phyloP scores from a whole-genome alignment of 2,113 vertebrate species.

The Pluvialis apricaria region DNA sequence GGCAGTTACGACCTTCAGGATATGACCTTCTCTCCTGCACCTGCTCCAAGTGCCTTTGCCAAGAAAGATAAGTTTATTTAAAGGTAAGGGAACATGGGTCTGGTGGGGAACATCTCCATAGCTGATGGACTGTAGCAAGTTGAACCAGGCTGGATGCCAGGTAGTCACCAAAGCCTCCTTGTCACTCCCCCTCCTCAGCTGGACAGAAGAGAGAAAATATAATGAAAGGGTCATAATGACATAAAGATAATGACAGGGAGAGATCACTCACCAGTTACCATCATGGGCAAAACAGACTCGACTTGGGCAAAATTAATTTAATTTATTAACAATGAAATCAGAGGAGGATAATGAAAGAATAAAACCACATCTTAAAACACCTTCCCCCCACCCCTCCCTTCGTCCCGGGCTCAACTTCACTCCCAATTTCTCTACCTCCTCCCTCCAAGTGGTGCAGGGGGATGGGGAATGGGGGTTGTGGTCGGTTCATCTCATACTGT shows the following conservation, averaged over 20 bases:
- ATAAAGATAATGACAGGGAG: background rate
- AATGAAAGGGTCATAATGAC: too few relatives aligned
- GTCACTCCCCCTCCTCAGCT: background rate
- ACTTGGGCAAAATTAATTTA: background rate
- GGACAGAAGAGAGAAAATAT: background rate
- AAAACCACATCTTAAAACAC: background rate
- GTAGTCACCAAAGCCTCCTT: background rate
- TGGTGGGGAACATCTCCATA: background rate
- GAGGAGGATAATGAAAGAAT: background rate
- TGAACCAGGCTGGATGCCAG: background rate
- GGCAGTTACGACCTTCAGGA: background rate
- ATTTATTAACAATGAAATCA: background rate
- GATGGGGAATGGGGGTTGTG: background rate
- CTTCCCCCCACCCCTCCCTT: background rate
- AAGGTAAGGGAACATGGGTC: background rate
- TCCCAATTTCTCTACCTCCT: background rate
- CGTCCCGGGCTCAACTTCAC: background rate
- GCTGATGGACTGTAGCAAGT: background rate
- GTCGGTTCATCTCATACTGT: background rate
- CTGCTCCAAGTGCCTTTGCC: background rate
- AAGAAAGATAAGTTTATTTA: background rate
- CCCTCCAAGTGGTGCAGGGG: background rate
- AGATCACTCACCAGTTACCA: background rate
- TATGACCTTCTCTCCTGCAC: rapidly evolving
- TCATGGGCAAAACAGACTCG: rapidly evolving